These are phyloP conservation scores for Rhombomys opimus DNA, from an alignment of 2,113 vertebrate genomes.

Conservation along the genomic window DNA sequence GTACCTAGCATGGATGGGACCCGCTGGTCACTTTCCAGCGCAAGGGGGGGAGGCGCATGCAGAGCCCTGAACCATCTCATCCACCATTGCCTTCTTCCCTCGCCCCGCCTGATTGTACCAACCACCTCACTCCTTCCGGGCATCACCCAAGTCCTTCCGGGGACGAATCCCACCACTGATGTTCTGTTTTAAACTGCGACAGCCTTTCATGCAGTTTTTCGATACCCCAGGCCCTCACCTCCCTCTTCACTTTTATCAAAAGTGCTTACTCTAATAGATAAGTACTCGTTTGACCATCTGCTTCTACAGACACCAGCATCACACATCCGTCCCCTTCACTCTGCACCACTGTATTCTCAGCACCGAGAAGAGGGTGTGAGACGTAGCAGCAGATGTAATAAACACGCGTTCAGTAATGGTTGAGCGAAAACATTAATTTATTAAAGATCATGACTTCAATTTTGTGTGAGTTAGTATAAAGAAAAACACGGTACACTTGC, in stretches of 20 bases:
- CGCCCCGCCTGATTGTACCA: neutral
- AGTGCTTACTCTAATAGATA: neutral
- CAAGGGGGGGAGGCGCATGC: neutral
- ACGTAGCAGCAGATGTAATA: neutral
- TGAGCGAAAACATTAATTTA: neutral
- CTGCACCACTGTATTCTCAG: neutral
- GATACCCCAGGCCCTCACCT: too few species aligned
- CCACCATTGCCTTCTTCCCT: neutral
- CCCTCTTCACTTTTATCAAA: neutral
- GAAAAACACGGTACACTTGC: neutral
- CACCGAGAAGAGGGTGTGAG: neutral
- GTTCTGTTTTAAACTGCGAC: neutral
- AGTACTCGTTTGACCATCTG: neutral
- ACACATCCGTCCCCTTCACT: neutral
- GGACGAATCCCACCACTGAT: neutral
- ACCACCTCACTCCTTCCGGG: neutral
- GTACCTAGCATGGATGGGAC: neutral
- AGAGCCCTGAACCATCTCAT: neutral
- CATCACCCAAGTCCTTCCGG: neutral
- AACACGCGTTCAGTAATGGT: neutral
- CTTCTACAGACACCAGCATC: neutral
- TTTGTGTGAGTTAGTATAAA: neutral
- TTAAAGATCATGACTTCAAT: neutral
- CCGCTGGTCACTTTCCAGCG: neutral
- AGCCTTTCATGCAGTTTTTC: neutral